These are phyloP conservation scores for Rotaria macrura DNA, from an alignment of 2,888 invertebrate species.

Conservation along the genomic window DNA sequence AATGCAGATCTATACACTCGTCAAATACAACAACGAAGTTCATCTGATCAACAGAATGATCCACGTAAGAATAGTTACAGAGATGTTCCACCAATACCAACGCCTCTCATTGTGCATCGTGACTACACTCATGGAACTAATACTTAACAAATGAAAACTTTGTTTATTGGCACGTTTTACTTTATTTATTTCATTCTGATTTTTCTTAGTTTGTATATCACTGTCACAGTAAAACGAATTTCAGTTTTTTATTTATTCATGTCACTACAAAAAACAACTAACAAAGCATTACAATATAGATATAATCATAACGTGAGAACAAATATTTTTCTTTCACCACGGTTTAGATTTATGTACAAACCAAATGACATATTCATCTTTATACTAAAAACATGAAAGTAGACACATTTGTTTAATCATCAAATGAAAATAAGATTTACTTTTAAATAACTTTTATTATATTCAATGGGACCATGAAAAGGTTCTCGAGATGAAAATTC, in stretches of 20 bases:
- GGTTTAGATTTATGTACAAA: background rate
- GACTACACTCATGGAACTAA: background rate
- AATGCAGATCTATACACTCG: background rate
- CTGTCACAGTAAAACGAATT: background rate
- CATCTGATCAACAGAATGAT: background rate
- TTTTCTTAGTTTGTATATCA: background rate
- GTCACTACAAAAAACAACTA: no score
- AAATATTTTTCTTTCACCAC: background rate
- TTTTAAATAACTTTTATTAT: slow-evolving; percentile 28
- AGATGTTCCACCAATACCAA: background rate
- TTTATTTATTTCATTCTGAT: no score
- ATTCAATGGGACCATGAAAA: slow-evolving; percentile 26
- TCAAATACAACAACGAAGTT: background rate
- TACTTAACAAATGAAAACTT: background rate
- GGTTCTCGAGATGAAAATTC: slow-evolving; percentile 20
- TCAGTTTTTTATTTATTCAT: no score
- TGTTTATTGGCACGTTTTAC: background rate
- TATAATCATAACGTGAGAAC: no score
- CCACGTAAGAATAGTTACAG: background rate
- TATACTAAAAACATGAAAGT: background rate
- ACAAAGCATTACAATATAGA: no score
- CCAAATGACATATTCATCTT: slow-evolving; percentile 14
- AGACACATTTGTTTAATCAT: no score
- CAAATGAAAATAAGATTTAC: background rate
- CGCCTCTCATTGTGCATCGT: background rate